Conservation (phyloP, 2,888 invertebrate genomes). For the Mycalesis mineus region DNA sequence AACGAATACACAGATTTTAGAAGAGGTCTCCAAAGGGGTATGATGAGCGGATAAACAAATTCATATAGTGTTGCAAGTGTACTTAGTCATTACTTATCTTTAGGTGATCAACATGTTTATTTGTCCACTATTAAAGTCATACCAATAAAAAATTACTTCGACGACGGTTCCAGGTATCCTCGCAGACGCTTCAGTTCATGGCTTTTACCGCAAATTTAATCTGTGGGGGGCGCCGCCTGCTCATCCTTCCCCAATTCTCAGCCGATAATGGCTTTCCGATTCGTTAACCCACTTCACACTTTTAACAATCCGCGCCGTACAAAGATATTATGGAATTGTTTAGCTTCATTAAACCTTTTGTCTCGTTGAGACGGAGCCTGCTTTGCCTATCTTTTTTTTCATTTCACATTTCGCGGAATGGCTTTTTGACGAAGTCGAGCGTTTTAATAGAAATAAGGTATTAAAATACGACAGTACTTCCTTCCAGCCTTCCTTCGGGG, state of each 20-base stretch:
- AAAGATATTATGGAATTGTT: slow-evolving; percentile 21
- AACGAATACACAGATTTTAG: no score
- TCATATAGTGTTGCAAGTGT: no score
- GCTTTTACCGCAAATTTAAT: slow-evolving; percentile 16
- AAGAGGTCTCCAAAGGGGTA: no score
- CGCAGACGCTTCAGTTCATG: background rate
- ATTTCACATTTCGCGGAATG: slow-evolving; percentile 2
- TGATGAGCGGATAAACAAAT: no score
- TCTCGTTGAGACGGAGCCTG: background rate
- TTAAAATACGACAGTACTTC: background rate
- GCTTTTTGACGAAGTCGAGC: slow-evolving; percentile 3
- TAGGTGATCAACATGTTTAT: no score
- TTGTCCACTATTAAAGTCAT: no score
- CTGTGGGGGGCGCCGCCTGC: slow-evolving; percentile 15
- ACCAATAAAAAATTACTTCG: no score
- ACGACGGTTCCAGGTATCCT: background rate
- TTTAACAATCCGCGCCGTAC: slow-evolving; percentile 26
- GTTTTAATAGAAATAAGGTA: slow-evolving; percentile 2
- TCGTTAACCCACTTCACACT: slow-evolving; percentile 36
- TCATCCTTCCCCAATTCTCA: slow-evolving; percentile 21
- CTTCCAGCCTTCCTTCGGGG: background rate
- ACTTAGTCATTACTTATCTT: no score
- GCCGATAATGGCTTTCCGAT: slow-evolving; percentile 37
- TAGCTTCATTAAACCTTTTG: slow-evolving; percentile 19
- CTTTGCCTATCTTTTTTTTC: background rate